Evolutionary conservation across 2,113 vertebrate genomes (phyloP).

Genomic region (Cebidichthys violaceus): DNA sequence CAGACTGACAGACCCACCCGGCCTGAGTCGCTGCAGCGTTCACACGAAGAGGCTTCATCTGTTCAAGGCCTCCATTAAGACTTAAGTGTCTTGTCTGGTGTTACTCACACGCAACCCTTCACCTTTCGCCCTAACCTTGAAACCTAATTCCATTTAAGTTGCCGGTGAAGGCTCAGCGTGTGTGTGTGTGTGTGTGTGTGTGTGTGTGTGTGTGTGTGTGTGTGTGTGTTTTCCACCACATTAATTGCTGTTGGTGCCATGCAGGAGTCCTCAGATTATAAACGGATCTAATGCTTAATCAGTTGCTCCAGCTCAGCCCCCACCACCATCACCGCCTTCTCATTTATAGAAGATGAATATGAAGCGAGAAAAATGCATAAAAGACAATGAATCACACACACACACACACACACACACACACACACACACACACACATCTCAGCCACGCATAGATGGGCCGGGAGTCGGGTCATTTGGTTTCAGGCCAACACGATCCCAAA

Average conservation of each 20-base stretch:
- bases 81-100: constrained; percentile 39
- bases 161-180: constrained; percentile 17
- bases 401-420: too few relatives aligned
- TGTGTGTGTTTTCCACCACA: neutral
- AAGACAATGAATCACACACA: neutral
- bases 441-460: too few relatives aligned
- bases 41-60: constrained; percentile 26
- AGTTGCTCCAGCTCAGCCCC: constrained; percentile 50
- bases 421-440: neutral
- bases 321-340: constrained; percentile 25
- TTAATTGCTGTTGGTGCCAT: neutral
- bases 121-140: constrained; percentile 54
- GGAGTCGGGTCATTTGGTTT: neutral
- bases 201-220: constrained; percentile 6
- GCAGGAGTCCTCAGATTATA: constrained; percentile 60
- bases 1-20: constrained; percentile 11
- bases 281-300: constrained; percentile 71
- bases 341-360: too few relatives aligned
- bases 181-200: constrained; percentile 21
- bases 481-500: neutral
- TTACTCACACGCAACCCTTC: constrained; percentile 44
- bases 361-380: neutral
- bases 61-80: constrained; percentile 20
- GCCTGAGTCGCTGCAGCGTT: constrained; percentile 1
- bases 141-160: constrained; percentile 49